Evolutionary conservation across 37 sponge, comb jelly and placozoan genomes (phyloP).

Genomic region (Chondrilla cf. caribensis): DNA sequence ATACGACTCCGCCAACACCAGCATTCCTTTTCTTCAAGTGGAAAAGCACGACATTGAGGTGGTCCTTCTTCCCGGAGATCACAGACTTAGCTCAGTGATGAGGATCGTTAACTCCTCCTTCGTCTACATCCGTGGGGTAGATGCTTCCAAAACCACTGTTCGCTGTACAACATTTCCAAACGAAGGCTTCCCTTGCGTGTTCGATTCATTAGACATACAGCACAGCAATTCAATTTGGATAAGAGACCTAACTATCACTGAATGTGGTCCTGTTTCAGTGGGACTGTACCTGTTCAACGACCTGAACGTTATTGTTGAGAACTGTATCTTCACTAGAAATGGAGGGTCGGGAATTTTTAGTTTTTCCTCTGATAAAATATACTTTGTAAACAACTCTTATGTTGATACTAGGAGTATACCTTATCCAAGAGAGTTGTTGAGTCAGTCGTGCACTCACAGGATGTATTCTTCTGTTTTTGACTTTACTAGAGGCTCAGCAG

Average conservation of each 20-base stretch:
- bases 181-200: neutral
- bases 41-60: neutral
- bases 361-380: neutral
- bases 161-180: constrained; percentile 36
- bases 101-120: neutral
- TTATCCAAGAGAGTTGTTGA: neutral
- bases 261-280: constrained; percentile 52
- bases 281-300: constrained; percentile 43
- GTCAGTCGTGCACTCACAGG: neutral
- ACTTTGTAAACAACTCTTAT: neutral
- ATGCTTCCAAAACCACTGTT: constrained; percentile 31
- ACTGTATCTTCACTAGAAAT: constrained; percentile 46
- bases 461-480: neutral
- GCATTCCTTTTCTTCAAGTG: neutral
- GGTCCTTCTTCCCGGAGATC: neutral
- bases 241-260: constrained; percentile 35
- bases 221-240: constrained; percentile 20
- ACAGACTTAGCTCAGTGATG: neutral
- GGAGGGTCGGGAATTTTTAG: neutral
- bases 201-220: constrained; percentile 36
- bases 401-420: neutral
- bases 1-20: neutral
- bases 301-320: constrained; percentile 26
- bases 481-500: neutral
- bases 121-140: constrained; percentile 29